A percentile compares a stretch with the other conserved stretches of the same genome.
phyloP scores from a whole-genome alignment of 2,797 vertebrate genomes.

The Pseudomugil gertrudae region DNA sequence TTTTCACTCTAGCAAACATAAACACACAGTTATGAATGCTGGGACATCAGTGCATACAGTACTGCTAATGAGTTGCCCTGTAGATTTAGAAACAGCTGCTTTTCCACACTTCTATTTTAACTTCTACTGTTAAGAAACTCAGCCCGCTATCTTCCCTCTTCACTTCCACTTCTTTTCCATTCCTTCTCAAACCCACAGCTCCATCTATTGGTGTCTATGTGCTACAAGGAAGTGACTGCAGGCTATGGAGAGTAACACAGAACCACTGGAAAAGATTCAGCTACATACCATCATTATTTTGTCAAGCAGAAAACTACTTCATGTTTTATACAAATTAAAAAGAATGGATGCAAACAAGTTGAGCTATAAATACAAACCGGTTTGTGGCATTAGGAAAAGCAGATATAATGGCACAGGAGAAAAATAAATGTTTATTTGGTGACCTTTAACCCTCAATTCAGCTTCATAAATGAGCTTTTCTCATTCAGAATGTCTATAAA shows the following conservation, averaged over 20 bases:
- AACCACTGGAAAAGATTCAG: constrained; percentile 35
- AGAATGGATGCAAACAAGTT: constrained; percentile 33
- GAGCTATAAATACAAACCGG: constrained; percentile 35
- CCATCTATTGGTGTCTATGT: constrained; percentile 72
- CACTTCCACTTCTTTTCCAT: constrained; percentile 17
- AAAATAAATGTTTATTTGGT: constrained; percentile 3
- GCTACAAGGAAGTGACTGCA: constrained; percentile 31
- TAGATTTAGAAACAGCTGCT: constrained; percentile 68
- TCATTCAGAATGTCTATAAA: constrained; percentile 38
- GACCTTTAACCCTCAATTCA: constrained; percentile 52
- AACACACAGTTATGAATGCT: constrained; percentile 47
- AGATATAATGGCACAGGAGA: constrained; percentile 4
- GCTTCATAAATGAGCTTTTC: constrained; percentile 22
- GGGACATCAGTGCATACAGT: constrained; percentile 53
- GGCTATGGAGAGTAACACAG: constrained; percentile 31
- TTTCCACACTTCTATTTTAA: constrained; percentile 72
- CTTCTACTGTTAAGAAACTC: constrained; percentile 70
- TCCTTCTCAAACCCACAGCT: constrained; percentile 78
- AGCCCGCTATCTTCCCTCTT: not conserved
- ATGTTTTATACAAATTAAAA: constrained; percentile 29
- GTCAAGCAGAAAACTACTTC: constrained; percentile 16
- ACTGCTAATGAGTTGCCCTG: constrained; percentile 71
- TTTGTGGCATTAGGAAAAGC: constrained; percentile 6
- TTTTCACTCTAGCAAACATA: constrained; percentile 53
- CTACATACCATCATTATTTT: constrained; percentile 15